Evolutionary conservation across 2,797 vertebrate genomes (phyloP).

Genomic region (Diplodus sargus): DNA sequence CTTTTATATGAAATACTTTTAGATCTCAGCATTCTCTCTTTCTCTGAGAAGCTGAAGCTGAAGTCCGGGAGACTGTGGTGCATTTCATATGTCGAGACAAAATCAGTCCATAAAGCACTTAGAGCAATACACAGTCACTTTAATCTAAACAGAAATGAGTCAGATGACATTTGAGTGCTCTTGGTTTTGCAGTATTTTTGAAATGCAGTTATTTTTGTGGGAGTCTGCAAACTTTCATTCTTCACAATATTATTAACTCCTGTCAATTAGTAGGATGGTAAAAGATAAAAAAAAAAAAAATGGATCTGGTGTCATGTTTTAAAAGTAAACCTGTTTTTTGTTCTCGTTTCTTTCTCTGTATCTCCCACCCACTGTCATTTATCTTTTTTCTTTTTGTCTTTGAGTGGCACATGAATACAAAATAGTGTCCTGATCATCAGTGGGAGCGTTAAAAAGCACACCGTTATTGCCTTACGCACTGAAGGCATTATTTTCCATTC

Average conservation of each 20-base stretch:
- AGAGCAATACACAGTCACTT: neutral
- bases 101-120: constrained; percentile 19
- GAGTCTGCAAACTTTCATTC: neutral
- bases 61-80: neutral
- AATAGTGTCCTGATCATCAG: constrained; percentile 6
- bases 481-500: neutral
- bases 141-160: neutral
- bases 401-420: constrained; percentile 2
- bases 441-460: neutral
- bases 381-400: neutral
- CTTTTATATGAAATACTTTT: neutral
- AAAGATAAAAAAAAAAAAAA: neutral
- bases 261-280: neutral
- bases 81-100: neutral
- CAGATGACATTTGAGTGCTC: neutral
- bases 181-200: neutral
- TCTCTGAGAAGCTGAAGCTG: neutral
- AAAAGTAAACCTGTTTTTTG: neutral
- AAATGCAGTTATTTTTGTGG: neutral
- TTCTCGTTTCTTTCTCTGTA: neutral
- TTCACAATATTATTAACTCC: neutral
- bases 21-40: neutral
- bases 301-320: neutral
- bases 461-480: neutral
- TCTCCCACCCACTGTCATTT: constrained; percentile 3